These are phyloP conservation scores for Drosophila azteca DNA, from an alignment of 1,140 invertebrate genomes.

Conservation along the genomic window DNA sequence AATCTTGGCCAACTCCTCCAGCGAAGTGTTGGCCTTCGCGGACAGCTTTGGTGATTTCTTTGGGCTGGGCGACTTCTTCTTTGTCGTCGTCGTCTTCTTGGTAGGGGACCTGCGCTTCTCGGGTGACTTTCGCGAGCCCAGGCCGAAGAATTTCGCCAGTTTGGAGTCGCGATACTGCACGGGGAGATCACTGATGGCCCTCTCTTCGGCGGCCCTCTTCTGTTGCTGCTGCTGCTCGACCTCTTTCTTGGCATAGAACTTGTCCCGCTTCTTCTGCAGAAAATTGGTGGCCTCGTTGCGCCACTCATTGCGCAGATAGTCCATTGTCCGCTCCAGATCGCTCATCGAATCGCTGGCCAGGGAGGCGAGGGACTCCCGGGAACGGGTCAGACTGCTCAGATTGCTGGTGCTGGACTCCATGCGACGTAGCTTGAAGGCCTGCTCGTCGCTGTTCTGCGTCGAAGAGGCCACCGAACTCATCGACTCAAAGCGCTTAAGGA, in stretches of 20 bases:
- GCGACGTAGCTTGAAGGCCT: constrained; percentile 71
- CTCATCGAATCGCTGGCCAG: constrained; percentile 63
- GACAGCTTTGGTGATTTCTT: constrained; percentile 34
- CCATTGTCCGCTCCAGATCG: constrained; percentile 79
- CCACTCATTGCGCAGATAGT: constrained; percentile 79
- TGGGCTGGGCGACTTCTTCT: constrained; percentile 54
- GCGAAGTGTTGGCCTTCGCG: constrained; percentile 53
- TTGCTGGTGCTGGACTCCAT: constrained; percentile 80
- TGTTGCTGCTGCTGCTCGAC: constrained; percentile 48
- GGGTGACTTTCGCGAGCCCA: constrained; percentile 55
- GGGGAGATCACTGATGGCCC: constrained; percentile 35
- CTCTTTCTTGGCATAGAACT: constrained; percentile 67
- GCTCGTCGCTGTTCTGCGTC: constrained; percentile 58
- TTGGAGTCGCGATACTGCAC: constrained; percentile 76
- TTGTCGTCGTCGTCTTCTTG: constrained; percentile 27
- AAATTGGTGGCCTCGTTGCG: constrained; percentile 80
- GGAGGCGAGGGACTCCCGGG: constrained; percentile 64
- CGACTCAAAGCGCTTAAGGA: constrained; percentile 77
- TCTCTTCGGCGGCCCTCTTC: constrained; percentile 15
- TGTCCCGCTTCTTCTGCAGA: constrained; percentile 74
- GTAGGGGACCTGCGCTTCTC: constrained; percentile 68
- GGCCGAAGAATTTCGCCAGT: constrained; percentile 76
- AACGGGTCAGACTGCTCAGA: constrained; percentile 69
- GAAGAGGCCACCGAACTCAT: constrained; percentile 69
- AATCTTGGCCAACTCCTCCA: constrained; percentile 65